phyloP scores from a whole-genome alignment of 1,140 invertebrate genomes.

The Heterodera carotae region DNA sequence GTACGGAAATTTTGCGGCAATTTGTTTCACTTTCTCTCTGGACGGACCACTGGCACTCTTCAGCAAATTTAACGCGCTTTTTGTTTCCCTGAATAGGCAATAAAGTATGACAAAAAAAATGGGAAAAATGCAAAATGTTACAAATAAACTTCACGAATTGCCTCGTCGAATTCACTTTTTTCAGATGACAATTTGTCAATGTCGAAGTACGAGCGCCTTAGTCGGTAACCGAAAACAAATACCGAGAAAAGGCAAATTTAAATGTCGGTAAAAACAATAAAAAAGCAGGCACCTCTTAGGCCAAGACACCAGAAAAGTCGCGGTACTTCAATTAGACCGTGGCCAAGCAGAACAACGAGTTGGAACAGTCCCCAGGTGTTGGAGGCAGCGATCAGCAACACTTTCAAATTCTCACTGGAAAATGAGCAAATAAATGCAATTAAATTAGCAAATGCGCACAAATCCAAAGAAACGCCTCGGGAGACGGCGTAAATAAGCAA shows the following conservation, averaged over 20 bases:
- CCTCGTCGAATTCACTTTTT: conserved; percentile 92
- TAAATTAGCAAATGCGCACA: conserved; percentile 69
- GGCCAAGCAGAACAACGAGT: conserved; percentile 88
- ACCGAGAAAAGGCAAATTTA: neutral
- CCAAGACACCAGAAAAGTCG: conserved; percentile 76
- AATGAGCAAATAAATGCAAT: conserved; percentile 30
- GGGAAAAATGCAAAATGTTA: conserved; percentile 68
- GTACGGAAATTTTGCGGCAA: conserved; percentile 53
- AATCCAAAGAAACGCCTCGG: conserved; percentile 84
- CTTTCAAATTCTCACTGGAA: conserved; percentile 83
- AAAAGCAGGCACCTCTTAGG: conserved; percentile 44
- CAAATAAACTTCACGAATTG: conserved; percentile 90
- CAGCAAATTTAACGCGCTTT: conserved; percentile 57
- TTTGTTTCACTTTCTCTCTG: conserved; percentile 52
- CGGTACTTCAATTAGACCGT: conserved; percentile 93
- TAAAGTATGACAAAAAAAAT: neutral
- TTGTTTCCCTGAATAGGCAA: conserved; percentile 52
- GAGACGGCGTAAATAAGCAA: conserved; percentile 90
- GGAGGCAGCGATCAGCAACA: conserved; percentile 94
- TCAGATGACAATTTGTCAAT: conserved; percentile 94
- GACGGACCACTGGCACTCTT: conserved; percentile 54
- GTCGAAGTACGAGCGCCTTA: conserved; percentile 91
- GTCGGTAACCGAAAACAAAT: conserved; percentile 61
- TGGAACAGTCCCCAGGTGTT: conserved; percentile 99
- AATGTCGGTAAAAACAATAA: conserved; percentile 15